Evolutionary conservation across 2,113 vertebrate genomes (phyloP).

Genomic region (Kobus ellipsiprymnus): DNA sequence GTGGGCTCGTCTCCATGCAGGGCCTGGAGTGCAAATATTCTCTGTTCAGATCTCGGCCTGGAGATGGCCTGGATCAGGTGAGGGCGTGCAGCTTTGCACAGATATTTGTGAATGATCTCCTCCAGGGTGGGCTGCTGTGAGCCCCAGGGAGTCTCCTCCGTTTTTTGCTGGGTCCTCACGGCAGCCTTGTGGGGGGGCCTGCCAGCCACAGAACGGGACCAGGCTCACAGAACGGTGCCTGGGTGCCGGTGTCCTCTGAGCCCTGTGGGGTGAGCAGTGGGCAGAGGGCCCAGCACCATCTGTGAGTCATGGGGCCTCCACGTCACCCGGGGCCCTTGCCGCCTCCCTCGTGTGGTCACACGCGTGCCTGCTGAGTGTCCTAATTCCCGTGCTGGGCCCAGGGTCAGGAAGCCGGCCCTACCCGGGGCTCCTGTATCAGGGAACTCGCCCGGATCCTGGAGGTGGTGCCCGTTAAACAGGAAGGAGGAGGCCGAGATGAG

Average conservation of each 20-base stretch:
- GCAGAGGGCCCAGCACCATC: background rate
- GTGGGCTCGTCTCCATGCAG: fast-evolving
- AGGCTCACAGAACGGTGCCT: background rate
- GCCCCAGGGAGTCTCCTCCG: background rate
- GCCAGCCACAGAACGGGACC: background rate
- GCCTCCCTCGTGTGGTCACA: fast-evolving
- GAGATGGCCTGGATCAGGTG: background rate
- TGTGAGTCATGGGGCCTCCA: background rate
- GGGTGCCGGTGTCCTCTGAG: background rate
- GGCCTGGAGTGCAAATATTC: fast-evolving
- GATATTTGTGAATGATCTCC: fast-evolving
- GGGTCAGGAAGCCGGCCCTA: background rate
- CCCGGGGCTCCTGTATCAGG: background rate
- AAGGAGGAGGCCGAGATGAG: background rate
- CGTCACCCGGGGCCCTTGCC: background rate
- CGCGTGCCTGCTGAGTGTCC: fast-evolving
- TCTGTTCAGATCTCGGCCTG: fast-evolving
- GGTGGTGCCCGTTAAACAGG: background rate
- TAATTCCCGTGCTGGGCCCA: background rate
- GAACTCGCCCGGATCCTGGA: background rate
- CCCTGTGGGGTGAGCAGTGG: too few relatives aligned
- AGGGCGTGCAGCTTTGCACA: fast-evolving
- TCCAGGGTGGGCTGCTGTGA: background rate
- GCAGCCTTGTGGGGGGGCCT: background rate
- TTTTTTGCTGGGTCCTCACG: background rate